Evolutionary conservation across 2,888 invertebrate genomes (phyloP).

Genomic region (Calliphora vomitoria): DNA sequence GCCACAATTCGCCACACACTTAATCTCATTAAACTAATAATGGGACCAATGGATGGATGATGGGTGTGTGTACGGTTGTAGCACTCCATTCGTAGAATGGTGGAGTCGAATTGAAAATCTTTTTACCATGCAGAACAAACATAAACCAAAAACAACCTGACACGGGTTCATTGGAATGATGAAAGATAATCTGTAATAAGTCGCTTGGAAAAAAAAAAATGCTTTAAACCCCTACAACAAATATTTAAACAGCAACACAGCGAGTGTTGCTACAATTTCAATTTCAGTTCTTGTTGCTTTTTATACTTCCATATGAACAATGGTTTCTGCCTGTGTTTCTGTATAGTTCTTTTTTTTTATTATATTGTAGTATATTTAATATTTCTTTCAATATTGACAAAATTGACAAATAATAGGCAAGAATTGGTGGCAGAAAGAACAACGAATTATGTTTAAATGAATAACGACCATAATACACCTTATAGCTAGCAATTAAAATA

Average conservation of each 20-base stretch:
- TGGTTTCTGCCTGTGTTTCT: background rate
- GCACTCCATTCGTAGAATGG: slow-evolving; percentile 10
- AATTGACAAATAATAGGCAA: slow-evolving; percentile 72
- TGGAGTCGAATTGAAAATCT: background rate
- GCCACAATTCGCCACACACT: slow-evolving; percentile 77
- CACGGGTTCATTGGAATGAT: slow-evolving; percentile 65
- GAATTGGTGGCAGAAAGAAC: background rate
- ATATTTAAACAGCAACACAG: slow-evolving; percentile 39
- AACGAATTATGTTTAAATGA: background rate
- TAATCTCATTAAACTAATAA: slow-evolving; percentile 78
- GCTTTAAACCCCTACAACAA: slow-evolving; percentile 61
- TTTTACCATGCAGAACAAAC: slow-evolving; percentile 26
- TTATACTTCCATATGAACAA: background rate
- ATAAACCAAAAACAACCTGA: slow-evolving; percentile 52
- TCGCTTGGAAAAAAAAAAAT: slow-evolving; percentile 65
- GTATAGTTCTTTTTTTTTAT: slow-evolving; percentile 3
- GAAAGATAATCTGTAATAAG: slow-evolving; percentile 76
- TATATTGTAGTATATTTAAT: slow-evolving; percentile 36
- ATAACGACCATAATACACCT: slow-evolving; percentile 53
- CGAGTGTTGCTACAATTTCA: slow-evolving; percentile 19
- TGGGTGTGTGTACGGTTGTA: slow-evolving; percentile 18
- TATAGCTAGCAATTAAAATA: slow-evolving; percentile 29
- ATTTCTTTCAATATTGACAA: slow-evolving; percentile 51
- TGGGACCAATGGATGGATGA: slow-evolving; percentile 60
- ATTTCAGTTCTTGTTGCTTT: slow-evolving; percentile 25